Conservation (phyloP, 2,113 vertebrate species). For the Circaetus cinerascens region DNA sequence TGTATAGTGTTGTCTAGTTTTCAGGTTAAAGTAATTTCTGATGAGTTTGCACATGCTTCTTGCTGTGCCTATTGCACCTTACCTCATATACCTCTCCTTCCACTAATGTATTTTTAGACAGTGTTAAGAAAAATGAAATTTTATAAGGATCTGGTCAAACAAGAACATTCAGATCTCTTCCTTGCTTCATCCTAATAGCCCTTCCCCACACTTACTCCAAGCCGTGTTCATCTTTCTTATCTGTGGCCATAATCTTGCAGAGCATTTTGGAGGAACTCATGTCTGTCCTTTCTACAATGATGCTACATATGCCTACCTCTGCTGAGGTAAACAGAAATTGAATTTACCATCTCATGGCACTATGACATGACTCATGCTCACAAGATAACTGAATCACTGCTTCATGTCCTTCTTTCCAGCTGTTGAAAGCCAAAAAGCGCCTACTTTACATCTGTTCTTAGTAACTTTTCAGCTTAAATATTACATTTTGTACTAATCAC, state of each 20-base stretch:
- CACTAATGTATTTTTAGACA: neutral
- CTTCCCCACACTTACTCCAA: neutral
- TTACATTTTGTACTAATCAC: neutral
- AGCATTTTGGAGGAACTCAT: neutral
- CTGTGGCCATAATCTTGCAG: neutral
- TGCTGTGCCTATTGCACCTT: neutral
- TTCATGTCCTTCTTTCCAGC: slow-evolving; percentile 7
- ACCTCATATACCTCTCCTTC: neutral
- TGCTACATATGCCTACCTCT: neutral
- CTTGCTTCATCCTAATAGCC: neutral
- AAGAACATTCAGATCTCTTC: neutral
- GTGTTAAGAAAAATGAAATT: neutral
- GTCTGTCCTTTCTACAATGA: neutral
- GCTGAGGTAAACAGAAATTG: neutral
- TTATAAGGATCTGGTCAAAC: neutral
- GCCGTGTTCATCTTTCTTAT: neutral
- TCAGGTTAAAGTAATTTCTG: neutral
- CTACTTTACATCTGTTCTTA: neutral
- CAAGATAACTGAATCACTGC: slow-evolving; percentile 40
- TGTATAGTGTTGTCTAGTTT: neutral
- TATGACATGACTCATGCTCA: slow-evolving; percentile 11
- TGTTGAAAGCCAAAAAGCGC: neutral
- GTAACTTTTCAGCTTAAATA: neutral
- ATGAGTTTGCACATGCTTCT: neutral
- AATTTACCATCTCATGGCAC: neutral